Conservation (phyloP, 2,888 invertebrate species). For the Limnephilus rhombicus region DNA sequence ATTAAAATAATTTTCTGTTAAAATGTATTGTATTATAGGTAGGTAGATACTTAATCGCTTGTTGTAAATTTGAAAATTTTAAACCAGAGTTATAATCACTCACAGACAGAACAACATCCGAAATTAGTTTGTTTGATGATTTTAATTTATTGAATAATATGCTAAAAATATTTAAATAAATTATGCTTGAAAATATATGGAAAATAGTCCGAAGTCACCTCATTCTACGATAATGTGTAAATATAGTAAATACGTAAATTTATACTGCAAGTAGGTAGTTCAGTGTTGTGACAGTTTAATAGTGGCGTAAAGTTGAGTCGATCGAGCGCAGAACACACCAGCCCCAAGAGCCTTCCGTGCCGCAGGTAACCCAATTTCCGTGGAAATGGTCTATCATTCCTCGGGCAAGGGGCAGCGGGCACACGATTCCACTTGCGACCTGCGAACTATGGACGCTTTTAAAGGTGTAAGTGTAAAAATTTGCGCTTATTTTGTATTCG, state of each 20-base stretch:
- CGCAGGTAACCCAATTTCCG: not conserved
- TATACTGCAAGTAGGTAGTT: not conserved
- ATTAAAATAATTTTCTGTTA: too few species aligned
- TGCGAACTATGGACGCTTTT: not conserved
- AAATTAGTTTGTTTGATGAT: too few species aligned
- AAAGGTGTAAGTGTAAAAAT: not conserved
- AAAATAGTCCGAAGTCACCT: too few species aligned
- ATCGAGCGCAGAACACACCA: not conserved
- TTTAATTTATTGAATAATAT: too few species aligned
- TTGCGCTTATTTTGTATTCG: too few species aligned
- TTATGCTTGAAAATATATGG: too few species aligned
- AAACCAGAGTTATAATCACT: too few species aligned
- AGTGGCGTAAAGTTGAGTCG: not conserved
- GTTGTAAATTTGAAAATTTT: too few species aligned
- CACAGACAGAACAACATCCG: too few species aligned
- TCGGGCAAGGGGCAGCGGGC: not conserved
- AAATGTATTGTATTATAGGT: too few species aligned
- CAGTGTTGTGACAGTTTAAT: not conserved
- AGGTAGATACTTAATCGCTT: too few species aligned
- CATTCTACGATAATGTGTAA: not conserved
- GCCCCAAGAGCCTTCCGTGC: constrained; percentile 10
- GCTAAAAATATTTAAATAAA: too few species aligned
- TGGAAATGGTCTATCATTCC: not conserved
- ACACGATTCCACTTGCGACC: not conserved
- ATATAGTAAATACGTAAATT: not conserved